Conservation (phyloP, 2,797 vertebrate genomes). For the Hypotaenidia okinawae region DNA sequence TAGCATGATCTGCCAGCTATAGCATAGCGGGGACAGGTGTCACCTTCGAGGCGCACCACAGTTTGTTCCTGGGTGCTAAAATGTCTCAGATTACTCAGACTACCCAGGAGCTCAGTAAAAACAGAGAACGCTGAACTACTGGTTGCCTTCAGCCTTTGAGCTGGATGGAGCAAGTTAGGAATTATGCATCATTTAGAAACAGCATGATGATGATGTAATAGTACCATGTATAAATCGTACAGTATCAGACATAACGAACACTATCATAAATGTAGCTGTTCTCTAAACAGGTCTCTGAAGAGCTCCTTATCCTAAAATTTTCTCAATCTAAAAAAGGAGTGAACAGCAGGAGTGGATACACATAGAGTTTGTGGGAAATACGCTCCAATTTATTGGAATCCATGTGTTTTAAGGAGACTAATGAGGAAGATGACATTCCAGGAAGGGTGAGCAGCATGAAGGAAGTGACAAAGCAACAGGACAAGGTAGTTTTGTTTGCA, state of each 20-base stretch:
- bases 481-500: not conserved
- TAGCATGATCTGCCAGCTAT: not conserved
- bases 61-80: not conserved
- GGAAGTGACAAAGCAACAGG: not conserved
- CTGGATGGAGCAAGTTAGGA: not conserved
- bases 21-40: not conserved
- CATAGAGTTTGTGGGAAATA: not conserved
- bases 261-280: not conserved
- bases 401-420: not conserved
- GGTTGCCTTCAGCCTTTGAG: not conserved
- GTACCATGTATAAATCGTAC: too few species aligned
- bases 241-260: not conserved
- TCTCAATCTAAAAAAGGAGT: not conserved
- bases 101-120: not conserved
- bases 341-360: not conserved
- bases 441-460: not conserved
- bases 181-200: rapidly evolving
- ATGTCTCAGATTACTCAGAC: not conserved
- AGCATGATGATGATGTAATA: too few species aligned
- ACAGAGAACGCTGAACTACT: not conserved
- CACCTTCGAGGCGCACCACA: not conserved
- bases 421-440: not conserved
- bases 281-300: not conserved
- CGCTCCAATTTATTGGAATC: not conserved
- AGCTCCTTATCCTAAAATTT: not conserved